Base-by-base conservation (phyloP, 2,797 vertebrate species). In the Ctenochaetus hawaiiensis region DNA sequence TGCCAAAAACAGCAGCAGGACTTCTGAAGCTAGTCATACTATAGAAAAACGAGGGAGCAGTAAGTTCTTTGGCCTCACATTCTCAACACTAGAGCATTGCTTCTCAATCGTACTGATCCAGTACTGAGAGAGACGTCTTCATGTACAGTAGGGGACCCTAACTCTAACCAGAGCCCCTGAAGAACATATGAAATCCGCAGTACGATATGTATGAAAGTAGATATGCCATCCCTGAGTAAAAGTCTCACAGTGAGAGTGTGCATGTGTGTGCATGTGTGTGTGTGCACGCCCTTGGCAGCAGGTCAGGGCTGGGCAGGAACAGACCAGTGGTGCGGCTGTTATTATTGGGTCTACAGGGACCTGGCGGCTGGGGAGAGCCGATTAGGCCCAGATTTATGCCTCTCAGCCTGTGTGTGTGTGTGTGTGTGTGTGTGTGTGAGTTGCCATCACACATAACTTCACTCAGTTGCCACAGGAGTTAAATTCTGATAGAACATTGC, bases 381-480 rank as follows among this genome's bases (percentile, higher is more conserved):
- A 92, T 94, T 93, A 93, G 91, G 83, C 90, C 87, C 90, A 93
- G 91, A 93, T 93, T 92, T 92, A 89, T 92, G 87, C 90, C 79
- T 91, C 83, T 82, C 86, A 91, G 87, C 64, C 2, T 88, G 67
- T 77, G 54, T 77, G 59, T 69, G 76, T 81, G 51, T 82, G 71
- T 81, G 74, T 62, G 41, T 67, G 74, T 74, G 52, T 71, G 71
- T 60, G 56, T 81, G 70, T 82, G 73, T 61, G 73, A 56, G 41
- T 41, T 73, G 57, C 56, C 70, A 74, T 82, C 66, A 80, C 74
- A 82, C 75, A 73, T 51, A 70, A 82, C 54, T 47, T 72, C 23
- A 58, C 56, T 77, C 69, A 68, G 53, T 66, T 58, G 41, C 9
- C 20, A 67, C 13, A n/a, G 47, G 11, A 23, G 45, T 64, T 56